phyloP scores from a whole-genome alignment of 2,113 vertebrate genomes.

The Campylomormyrus numenius region DNA sequence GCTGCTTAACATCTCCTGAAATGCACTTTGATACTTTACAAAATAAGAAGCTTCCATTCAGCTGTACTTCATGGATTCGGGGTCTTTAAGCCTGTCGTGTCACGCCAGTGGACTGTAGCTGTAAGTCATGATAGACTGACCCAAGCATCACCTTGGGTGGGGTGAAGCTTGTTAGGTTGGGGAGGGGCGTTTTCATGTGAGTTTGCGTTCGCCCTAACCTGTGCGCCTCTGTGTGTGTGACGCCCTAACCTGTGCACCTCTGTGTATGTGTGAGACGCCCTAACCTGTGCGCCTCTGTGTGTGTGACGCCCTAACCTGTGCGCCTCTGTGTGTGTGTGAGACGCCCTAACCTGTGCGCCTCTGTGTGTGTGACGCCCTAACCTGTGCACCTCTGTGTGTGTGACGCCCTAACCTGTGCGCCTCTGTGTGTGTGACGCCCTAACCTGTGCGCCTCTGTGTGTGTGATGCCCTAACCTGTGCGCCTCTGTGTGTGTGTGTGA shows the following conservation, averaged over 20 bases:
- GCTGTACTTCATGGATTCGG: neutral
- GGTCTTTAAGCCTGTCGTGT: neutral
- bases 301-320: neutral
- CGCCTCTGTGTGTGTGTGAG: neutral
- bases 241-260: no score
- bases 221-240: no score
- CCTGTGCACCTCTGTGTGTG: neutral
- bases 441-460: neutral
- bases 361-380: neutral
- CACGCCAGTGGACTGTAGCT: neutral
- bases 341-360: no score
- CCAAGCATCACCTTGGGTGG: neutral
- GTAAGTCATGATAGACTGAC: neutral
- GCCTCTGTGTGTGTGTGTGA: no score
- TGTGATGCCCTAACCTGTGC: neutral
- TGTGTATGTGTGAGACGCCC: no score
- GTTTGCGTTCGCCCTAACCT: neutral
- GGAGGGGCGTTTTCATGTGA: neutral
- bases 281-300: no score
- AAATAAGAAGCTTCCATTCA: neutral
- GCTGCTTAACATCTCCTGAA: neutral
- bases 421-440: neutral
- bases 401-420: no score
- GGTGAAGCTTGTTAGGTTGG: neutral
- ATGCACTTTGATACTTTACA: neutral